Conservation (phyloP, 1,140 invertebrate genomes). For the Matsumurasca onukii region DNA sequence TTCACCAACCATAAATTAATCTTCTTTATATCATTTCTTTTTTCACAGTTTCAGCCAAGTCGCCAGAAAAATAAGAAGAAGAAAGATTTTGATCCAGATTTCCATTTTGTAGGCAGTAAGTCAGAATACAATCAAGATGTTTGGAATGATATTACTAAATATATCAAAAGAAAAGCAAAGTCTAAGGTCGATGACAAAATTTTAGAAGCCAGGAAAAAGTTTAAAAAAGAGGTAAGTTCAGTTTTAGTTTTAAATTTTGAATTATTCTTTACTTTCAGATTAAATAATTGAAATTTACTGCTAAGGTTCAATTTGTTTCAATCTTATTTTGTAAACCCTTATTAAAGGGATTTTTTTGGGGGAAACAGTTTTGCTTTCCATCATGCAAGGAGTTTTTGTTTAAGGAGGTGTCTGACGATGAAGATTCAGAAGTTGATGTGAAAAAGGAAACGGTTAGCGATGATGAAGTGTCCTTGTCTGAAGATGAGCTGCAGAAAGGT, state of each 20-base stretch:
- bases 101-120: slow-evolving; percentile 69
- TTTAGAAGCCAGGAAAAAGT: slow-evolving; percentile 58
- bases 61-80: slow-evolving; percentile 70
- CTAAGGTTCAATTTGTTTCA: too few species aligned
- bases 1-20: too few species aligned
- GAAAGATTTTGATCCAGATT: slow-evolving; percentile 70
- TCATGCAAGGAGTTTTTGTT: slow-evolving; percentile 25
- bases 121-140: slow-evolving; percentile 78
- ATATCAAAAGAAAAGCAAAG: slow-evolving; percentile 76
- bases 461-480: slow-evolving; percentile 43
- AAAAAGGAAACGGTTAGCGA: slow-evolving; percentile 36
- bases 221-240: slow-evolving; percentile 46
- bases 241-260: too few species aligned
- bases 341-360: too few species aligned
- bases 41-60: slow-evolving; percentile 71
- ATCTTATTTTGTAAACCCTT: too few species aligned
- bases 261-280: too few species aligned
- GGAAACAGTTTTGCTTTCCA: too few species aligned
- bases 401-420: slow-evolving; percentile 46
- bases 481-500: slow-evolving; percentile 47
- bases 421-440: slow-evolving; percentile 37
- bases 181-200: slow-evolving; percentile 86
- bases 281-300: too few species aligned
- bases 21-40: too few species aligned
- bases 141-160: slow-evolving; percentile 84